Evolutionary conservation across 2,113 vertebrate genomes (phyloP).

Genomic region (Myiozetetes cayanensis): DNA sequence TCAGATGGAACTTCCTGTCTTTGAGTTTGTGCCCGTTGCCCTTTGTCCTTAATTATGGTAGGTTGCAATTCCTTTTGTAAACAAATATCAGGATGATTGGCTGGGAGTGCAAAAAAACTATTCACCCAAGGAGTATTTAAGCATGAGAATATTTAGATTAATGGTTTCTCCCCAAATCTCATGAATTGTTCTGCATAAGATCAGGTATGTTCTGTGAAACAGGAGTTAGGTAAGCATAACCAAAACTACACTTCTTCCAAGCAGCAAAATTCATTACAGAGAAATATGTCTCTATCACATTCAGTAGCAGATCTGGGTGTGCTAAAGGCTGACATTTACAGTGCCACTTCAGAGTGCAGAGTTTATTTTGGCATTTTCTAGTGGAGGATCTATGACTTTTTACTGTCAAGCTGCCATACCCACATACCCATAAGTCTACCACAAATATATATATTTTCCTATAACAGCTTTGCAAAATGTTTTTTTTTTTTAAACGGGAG

Average conservation of each 20-base stretch:
- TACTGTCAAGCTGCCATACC: conserved; percentile 67
- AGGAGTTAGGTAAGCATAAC: not conserved
- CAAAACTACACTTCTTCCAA: not conserved
- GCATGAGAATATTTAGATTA: not conserved
- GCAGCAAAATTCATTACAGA: not conserved
- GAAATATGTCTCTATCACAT: not conserved
- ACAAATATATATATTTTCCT: conserved; percentile 47
- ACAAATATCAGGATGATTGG: not conserved
- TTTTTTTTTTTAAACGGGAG: conserved; percentile 10
- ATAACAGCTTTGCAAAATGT: conserved; percentile 38
- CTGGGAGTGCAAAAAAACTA: not conserved
- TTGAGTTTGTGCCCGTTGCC: not conserved
- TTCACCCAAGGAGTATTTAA: not conserved
- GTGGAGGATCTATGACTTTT: conserved; percentile 49
- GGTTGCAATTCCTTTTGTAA: not conserved
- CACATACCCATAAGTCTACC: conserved; percentile 48
- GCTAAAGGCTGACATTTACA: conserved; percentile 25
- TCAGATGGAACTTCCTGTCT: not conserved
- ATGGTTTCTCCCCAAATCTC: not conserved
- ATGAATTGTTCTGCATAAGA: not conserved
- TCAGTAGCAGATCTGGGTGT: conserved; percentile 21
- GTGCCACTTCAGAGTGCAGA: conserved; percentile 32
- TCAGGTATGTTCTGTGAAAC: not conserved
- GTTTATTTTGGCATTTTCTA: conserved; percentile 58
- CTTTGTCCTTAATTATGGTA: not conserved